Evolutionary conservation across 1,140 invertebrate species (phyloP).

Genomic region (Asbolus verrucosus): DNA sequence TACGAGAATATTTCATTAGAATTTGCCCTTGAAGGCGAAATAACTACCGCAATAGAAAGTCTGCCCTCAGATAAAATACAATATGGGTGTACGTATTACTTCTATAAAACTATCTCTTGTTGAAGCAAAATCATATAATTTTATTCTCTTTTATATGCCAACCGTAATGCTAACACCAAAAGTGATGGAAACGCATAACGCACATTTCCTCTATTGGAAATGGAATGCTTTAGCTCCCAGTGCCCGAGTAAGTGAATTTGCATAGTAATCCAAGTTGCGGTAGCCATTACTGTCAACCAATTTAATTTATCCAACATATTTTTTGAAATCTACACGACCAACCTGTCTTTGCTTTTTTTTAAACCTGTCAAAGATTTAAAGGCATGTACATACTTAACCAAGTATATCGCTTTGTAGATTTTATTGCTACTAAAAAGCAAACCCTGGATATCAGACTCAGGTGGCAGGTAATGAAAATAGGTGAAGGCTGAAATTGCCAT

Average conservation of each 20-base stretch:
- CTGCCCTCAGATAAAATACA: too few species aligned
- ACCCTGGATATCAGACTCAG: too few species aligned
- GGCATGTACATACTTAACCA: too few species aligned
- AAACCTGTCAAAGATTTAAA: too few species aligned
- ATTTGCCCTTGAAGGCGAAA: too few species aligned
- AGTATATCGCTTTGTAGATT: too few species aligned
- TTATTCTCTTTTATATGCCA: conserved; percentile 13
- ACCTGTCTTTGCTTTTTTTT: neutral
- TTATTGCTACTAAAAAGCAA: too few species aligned
- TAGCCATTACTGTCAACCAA: neutral
- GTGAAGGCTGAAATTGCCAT: neutral
- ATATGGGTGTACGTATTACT: too few species aligned
- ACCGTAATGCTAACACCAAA: conserved; percentile 8
- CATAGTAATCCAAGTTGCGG: conserved; percentile 26
- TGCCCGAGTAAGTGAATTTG: conserved; percentile 35
- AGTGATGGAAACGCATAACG: conserved; percentile 32
- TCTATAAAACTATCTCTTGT: too few species aligned
- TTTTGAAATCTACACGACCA: conserved; percentile 2
- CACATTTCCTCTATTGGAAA: conserved; percentile 31
- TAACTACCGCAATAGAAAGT: too few species aligned
- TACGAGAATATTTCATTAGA: too few species aligned
- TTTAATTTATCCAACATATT: conserved; percentile 5
- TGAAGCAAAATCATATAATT: conserved; percentile 7
- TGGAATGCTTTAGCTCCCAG: conserved; percentile 17
- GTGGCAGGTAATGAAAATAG: too few species aligned